phyloP scores from a whole-genome alignment of 2,113 vertebrate genomes.

The Butastur rufipennis region DNA sequence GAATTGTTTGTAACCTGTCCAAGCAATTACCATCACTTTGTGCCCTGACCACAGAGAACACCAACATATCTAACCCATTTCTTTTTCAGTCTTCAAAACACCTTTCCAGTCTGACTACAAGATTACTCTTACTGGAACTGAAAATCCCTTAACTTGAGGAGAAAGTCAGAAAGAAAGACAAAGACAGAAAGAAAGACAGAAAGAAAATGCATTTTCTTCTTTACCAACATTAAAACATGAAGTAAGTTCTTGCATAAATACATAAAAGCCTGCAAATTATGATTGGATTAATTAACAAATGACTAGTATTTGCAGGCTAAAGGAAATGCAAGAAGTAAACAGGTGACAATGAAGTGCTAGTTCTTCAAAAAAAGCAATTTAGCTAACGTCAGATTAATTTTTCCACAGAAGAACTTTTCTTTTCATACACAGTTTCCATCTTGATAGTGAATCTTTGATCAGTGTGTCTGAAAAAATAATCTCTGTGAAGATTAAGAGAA shows the following conservation, averaged over 20 bases:
- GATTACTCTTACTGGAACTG: background rate
- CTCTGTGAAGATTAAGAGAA: constrained; percentile 1
- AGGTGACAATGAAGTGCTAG: background rate
- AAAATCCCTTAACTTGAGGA: background rate
- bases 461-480: background rate
- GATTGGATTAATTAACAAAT: background rate
- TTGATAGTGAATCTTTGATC: constrained; percentile 9
- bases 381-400: background rate
- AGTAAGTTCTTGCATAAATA: background rate
- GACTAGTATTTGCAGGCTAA: background rate
- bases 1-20: background rate
- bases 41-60: background rate
- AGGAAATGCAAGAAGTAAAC: background rate
- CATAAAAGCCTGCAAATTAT: background rate
- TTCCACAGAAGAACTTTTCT: background rate
- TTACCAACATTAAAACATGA: background rate
- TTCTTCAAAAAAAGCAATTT: background rate
- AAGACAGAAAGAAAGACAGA: background rate
- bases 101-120: background rate
- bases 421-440: background rate
- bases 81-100: background rate
- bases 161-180: too few relatives aligned
- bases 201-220: background rate
- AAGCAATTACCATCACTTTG: background rate
- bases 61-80: background rate